Evolutionary conservation across 1,140 invertebrate species (phyloP).

Genomic region (Oedothorax gibbosus): DNA sequence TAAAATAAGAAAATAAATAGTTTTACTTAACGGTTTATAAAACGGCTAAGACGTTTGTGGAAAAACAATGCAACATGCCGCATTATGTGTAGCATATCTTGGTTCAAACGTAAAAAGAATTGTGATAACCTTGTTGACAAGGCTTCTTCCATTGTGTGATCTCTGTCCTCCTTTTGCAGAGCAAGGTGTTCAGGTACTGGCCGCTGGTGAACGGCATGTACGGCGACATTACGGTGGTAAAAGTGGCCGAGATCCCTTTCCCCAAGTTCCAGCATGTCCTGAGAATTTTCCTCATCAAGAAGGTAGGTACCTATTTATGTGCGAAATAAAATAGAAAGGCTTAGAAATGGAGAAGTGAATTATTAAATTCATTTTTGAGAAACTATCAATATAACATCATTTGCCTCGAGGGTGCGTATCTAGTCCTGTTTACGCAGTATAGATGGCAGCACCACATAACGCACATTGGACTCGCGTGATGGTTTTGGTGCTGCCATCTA

Average conservation of each 20-base stretch:
- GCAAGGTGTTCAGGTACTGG: conserved; percentile 72
- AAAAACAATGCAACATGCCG: no score
- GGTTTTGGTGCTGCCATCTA: no score
- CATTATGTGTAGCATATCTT: no score
- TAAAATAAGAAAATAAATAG: no score
- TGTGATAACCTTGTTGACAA: no score
- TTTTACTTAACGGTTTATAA: no score
- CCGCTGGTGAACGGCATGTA: conserved; percentile 3
- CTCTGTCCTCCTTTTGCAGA: conserved; percentile 67
- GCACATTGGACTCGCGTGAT: background rate
- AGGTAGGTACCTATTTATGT: conserved; percentile 14
- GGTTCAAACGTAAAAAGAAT: no score
- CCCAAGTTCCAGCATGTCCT: conserved; percentile 48
- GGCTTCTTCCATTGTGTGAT: no score
- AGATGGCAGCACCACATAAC: background rate
- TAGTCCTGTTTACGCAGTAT: background rate
- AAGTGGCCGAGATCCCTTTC: conserved; percentile 1
- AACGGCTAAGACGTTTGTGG: no score
- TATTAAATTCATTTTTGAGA: background rate
- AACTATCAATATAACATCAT: background rate
- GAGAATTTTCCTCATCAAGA: conserved; percentile 44
- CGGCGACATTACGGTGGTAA: conserved; percentile 35
- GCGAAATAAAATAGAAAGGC: background rate
- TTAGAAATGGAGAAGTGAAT: background rate
- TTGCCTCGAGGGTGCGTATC: background rate